Percentiles rank a stretch among this genome's conserved stretches.
These are phyloP conservation scores for Chroicocephalus ridibundus DNA, from an alignment of 2,113 vertebrate genomes.

Conservation along the genomic window DNA sequence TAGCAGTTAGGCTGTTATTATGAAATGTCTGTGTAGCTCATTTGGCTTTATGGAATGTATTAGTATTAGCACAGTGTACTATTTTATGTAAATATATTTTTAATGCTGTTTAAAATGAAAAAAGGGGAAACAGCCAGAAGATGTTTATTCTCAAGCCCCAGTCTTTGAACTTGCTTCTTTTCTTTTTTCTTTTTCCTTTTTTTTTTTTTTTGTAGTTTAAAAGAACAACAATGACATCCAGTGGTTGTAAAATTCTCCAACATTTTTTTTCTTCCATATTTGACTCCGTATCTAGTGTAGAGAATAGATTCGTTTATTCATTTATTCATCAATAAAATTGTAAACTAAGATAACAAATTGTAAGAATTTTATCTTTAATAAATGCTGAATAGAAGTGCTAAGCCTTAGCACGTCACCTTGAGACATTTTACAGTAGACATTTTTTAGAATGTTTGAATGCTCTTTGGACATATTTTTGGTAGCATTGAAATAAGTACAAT, in stretches of 20 bases:
- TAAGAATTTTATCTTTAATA: background rate
- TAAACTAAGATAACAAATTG: background rate
- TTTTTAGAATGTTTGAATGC: background rate
- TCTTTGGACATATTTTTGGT: background rate
- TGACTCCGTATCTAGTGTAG: background rate
- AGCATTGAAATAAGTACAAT: background rate
- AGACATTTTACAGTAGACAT: background rate
- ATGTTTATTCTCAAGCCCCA: background rate
- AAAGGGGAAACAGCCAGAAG: background rate
- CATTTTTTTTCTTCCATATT: background rate
- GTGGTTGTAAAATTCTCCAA: constrained; percentile 25
- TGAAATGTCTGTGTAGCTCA: background rate
- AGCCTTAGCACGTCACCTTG: background rate
- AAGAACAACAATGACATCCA: constrained; percentile 54
- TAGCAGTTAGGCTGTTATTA: background rate
- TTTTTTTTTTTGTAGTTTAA: background rate
- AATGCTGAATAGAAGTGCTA: background rate
- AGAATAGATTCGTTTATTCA: background rate
- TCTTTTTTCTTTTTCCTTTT: background rate
- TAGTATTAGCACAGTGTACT: background rate
- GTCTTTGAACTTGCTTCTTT: background rate
- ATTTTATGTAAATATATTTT: background rate
- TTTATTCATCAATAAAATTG: background rate
- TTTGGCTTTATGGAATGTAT: background rate
- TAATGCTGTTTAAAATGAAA: background rate